A percentile compares a stretch with the other conserved stretches of the same genome.
phyloP scores from a whole-genome alignment of 2,113 vertebrate species.

The Lamprotornis superbus region DNA sequence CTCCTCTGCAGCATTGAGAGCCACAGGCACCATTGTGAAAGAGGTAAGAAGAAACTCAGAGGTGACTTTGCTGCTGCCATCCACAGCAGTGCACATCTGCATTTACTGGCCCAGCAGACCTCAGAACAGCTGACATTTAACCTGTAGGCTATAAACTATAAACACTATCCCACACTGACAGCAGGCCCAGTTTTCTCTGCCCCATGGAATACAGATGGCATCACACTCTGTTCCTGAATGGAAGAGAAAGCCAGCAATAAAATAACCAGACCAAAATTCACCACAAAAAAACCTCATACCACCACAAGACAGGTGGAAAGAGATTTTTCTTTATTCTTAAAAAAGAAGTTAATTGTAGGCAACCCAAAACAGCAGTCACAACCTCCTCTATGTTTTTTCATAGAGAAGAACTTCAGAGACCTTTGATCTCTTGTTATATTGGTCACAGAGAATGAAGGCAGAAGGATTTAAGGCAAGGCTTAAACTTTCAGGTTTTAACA shows the following conservation, averaged over 20 bases:
- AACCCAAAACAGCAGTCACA: not conserved
- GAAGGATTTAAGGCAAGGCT: not conserved
- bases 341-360: not conserved
- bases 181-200: not conserved
- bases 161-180: not conserved
- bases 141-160: rapidly evolving
- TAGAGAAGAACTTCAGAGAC: not conserved
- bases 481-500: not conserved
- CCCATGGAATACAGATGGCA: not conserved
- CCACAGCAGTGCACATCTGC: rapidly evolving
- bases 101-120: not conserved
- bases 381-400: not conserved
- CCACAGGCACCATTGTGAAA: too few relatives aligned
- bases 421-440: not conserved
- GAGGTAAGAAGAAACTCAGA: not conserved
- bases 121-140: not conserved
- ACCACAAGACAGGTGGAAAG: not conserved
- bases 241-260: not conserved
- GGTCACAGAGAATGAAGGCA: not conserved
- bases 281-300: not conserved
- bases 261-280: not conserved
- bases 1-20: not conserved
- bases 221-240: not conserved
- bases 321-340: not conserved
- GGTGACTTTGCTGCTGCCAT: not conserved